Evolutionary conservation across 2,113 vertebrate genomes (phyloP).

Genomic region (Psammodynastes pulverulentus): DNA sequence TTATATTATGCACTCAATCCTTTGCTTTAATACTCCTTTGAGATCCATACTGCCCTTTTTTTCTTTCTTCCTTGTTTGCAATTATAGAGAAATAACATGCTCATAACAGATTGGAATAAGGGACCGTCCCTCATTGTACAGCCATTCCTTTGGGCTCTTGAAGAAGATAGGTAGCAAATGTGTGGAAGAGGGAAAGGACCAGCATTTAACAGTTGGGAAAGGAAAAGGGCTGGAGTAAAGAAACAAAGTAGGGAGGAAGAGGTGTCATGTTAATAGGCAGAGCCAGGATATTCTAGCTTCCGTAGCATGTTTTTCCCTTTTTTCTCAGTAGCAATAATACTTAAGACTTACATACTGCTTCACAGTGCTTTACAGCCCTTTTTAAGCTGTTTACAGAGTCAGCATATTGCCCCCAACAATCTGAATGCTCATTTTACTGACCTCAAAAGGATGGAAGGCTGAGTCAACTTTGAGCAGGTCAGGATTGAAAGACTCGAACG

Average conservation of each 20-base stretch:
- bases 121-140: neutral
- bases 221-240: neutral
- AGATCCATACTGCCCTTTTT: neutral
- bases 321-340: neutral
- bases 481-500: neutral
- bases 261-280: neutral
- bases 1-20: rapidly evolving
- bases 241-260: neutral
- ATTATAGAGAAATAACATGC: neutral
- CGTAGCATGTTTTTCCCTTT: neutral
- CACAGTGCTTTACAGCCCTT: neutral
- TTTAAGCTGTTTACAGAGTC: neutral
- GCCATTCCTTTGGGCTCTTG: neutral
- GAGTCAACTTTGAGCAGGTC: neutral
- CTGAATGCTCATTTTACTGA: neutral
- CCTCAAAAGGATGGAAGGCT: neutral
- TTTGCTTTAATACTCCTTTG: neutral
- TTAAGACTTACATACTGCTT: neutral
- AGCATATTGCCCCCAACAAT: neutral
- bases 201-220: neutral
- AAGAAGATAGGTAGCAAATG: neutral
- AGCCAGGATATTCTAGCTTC: neutral
- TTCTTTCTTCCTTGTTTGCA: neutral
- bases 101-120: neutral
- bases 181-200: neutral